A percentile compares a stretch with the other conserved stretches of the same genome.
Conservation (phyloP, 2,888 invertebrate species). For the Heteropelma amictum region DNA sequence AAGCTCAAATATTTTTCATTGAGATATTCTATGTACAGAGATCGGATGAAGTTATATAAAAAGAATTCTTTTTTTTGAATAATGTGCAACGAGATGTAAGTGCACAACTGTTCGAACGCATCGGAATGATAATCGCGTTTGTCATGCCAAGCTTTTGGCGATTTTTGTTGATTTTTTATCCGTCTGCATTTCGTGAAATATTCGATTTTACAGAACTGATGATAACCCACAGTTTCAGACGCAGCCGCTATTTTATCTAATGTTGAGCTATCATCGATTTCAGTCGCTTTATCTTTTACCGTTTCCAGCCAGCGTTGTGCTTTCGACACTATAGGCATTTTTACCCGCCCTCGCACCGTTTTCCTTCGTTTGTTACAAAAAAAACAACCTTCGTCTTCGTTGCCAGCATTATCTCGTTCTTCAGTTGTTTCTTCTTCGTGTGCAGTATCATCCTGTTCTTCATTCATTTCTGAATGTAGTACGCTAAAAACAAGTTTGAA, state of each 20-base stretch:
- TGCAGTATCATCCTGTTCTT: neutral
- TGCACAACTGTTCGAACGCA: constrained; percentile 1
- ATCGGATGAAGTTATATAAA: constrained; percentile 63
- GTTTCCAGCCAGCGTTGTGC: constrained; percentile 13
- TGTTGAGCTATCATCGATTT: constrained; percentile 20
- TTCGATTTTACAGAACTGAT: constrained; percentile 30
- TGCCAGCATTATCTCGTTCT: neutral
- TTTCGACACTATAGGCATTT: constrained; percentile 14
- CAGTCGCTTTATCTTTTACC: constrained; percentile 23
- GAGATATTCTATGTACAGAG: constrained; percentile 59
- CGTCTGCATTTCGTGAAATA: constrained; percentile 45
- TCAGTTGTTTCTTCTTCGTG: neutral
- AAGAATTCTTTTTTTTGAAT: constrained; percentile 63
- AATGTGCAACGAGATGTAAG: constrained; percentile 34
- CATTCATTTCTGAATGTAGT: neutral
- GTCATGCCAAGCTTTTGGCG: constrained; percentile 59
- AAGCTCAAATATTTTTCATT: constrained; percentile 58
- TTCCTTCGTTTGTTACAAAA: constrained; percentile 34
- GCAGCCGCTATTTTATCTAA: constrained; percentile 36
- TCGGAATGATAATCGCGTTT: constrained; percentile 58
- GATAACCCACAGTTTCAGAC: constrained; percentile 25
- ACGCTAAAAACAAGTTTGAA: constrained; percentile 1
- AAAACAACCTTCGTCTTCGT: constrained; percentile 13
- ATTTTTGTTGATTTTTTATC: constrained; percentile 58
- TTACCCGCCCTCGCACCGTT: constrained; percentile 12